Conservation (phyloP, 2,888 invertebrate genomes). For the Pinctada fucata region DNA sequence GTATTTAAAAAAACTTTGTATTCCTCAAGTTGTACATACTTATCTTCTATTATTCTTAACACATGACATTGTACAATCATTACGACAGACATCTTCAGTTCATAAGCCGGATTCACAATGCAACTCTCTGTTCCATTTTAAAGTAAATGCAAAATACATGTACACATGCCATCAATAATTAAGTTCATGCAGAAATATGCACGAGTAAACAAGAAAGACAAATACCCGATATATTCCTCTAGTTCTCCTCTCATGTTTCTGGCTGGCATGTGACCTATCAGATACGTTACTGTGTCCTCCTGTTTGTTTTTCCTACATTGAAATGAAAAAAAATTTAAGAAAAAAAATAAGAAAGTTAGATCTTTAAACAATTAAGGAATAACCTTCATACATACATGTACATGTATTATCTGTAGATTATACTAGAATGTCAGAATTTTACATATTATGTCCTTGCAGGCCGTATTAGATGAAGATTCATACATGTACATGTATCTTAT, state of each 20-base stretch:
- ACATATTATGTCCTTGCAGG: no score
- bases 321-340: conserved; percentile 62
- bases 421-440: no score
- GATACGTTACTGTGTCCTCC: conserved; percentile 81
- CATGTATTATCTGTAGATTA: no score
- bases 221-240: conserved; percentile 79
- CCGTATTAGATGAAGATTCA: no score
- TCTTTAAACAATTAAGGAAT: no score
- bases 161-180: no score
- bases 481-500: no score
- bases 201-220: background rate
- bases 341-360: background rate
- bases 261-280: conserved; percentile 83
- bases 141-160: background rate
- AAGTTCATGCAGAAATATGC: no score
- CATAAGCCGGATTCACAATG: background rate
- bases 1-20: conserved; percentile 21
- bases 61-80: no score
- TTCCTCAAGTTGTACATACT: background rate
- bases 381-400: no score
- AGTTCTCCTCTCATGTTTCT: conserved; percentile 81
- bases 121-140: background rate
- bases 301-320: conserved; percentile 81
- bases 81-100: background rate
- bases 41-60: no score